These are phyloP conservation scores for Poeciliopsis occidentalis DNA, from an alignment of 2,113 vertebrate species.

Conservation along the genomic window DNA sequence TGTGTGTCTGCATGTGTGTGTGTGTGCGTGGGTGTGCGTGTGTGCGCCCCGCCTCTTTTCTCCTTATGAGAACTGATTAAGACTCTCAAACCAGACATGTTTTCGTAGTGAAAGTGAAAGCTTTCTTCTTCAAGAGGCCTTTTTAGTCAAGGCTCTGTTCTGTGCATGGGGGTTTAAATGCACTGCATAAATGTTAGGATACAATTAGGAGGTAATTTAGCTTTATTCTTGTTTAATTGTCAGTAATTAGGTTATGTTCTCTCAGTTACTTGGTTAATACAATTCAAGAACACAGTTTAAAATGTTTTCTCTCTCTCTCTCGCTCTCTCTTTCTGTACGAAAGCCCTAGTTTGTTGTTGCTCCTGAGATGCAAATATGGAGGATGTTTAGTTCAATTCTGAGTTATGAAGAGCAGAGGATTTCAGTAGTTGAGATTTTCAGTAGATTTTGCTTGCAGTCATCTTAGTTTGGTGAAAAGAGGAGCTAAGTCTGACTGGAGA, in stretches of 20 bases:
- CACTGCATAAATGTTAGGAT: slow-evolving; percentile 1
- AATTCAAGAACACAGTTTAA: not conserved
- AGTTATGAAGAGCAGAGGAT: too few species aligned
- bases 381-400: too few species aligned
- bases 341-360: not conserved
- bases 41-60: slow-evolving; percentile 18
- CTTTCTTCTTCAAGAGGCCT: slow-evolving; percentile 31
- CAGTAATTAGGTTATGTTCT: not conserved
- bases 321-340: not conserved
- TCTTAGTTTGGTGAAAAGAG: not conserved
- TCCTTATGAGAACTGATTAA: slow-evolving; percentile 33
- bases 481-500: not conserved
- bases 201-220: slow-evolving; percentile 1
- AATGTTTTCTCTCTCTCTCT: not conserved
- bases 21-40: not conserved
- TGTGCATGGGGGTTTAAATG: slow-evolving; percentile 1
- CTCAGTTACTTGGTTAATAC: not conserved
- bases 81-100: slow-evolving; percentile 40
- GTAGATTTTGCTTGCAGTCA: not conserved
- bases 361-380: not conserved
- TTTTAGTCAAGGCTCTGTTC: slow-evolving; percentile 24
- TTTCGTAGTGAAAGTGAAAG: slow-evolving; percentile 38
- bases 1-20: slow-evolving; percentile 33
- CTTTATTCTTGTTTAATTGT: not conserved
- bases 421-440: too few species aligned